Conservation (phyloP, 1,140 invertebrate species). For the Portunus trituberculatus region DNA sequence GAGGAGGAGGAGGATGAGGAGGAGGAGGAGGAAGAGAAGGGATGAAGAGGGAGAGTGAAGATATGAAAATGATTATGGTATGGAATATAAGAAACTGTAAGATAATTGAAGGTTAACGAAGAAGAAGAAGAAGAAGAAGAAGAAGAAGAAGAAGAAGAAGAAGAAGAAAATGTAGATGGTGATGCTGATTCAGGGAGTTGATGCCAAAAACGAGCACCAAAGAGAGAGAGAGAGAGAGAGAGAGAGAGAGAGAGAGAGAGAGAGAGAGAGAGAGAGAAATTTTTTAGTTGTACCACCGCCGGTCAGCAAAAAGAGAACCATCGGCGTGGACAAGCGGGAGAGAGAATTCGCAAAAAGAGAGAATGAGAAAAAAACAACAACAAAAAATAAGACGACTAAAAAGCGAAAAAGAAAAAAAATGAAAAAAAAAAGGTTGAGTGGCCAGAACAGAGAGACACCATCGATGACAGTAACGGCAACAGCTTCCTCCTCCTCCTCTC, state of each 20-base stretch:
- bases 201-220: too few relatives aligned
- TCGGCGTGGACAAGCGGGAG: background rate
- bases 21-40: background rate
- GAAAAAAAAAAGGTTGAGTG: background rate
- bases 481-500: background rate
- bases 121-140: background rate
- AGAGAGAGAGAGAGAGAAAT: conserved; percentile 7
- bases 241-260: conserved; percentile 46
- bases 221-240: conserved; percentile 48
- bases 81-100: too few relatives aligned
- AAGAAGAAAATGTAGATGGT: too few relatives aligned
- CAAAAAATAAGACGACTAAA: background rate
- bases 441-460: background rate
- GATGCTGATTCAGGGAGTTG: background rate
- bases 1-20: background rate
- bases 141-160: background rate
- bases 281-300: background rate
- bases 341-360: too few relatives aligned
- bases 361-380: too few relatives aligned
- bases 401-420: background rate
- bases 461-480: background rate
- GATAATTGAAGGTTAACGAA: background rate
- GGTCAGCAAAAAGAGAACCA: background rate
- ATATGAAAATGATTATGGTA: too few relatives aligned
- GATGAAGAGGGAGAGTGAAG: background rate